Conservation (phyloP, 1,140 invertebrate genomes). For the Drosophila pruinosa region DNA sequence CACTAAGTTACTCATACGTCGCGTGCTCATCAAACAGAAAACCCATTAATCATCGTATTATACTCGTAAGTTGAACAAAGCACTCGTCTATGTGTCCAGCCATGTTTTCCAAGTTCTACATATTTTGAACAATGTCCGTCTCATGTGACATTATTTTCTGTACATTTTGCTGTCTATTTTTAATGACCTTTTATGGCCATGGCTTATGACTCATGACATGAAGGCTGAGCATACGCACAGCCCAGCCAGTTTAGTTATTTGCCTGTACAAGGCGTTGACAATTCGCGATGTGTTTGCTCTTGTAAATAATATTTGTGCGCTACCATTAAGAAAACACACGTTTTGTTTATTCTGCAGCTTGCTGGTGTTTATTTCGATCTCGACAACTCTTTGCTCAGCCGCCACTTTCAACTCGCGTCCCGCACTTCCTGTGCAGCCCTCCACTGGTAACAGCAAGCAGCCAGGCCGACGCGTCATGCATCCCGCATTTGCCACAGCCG, state of each 20-base stretch:
- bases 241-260: neutral
- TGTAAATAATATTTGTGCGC: neutral
- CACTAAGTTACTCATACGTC: constrained; percentile 40
- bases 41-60: constrained; percentile 15
- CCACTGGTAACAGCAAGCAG: constrained; percentile 53
- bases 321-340: neutral
- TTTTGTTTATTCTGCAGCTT: constrained; percentile 35
- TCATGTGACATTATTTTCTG: constrained; percentile 10
- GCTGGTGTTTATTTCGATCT: constrained; percentile 52
- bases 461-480: constrained; percentile 83
- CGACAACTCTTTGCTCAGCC: constrained; percentile 55
- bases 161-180: constrained; percentile 10
- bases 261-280: constrained; percentile 16
- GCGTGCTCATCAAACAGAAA: constrained; percentile 1
- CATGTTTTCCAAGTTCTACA: neutral
- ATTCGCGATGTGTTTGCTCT: neutral
- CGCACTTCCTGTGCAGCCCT: constrained; percentile 63
- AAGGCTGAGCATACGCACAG: neutral
- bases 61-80: constrained; percentile 47
- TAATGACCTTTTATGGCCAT: constrained; percentile 54
- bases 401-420: constrained; percentile 65
- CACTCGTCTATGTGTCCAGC: neutral
- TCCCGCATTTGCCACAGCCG: constrained; percentile 86
- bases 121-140: neutral
- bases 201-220: constrained; percentile 55